Base-by-base conservation (phyloP, 2,113 vertebrate genomes). In the Paramisgurnus dabryanus region DNA sequence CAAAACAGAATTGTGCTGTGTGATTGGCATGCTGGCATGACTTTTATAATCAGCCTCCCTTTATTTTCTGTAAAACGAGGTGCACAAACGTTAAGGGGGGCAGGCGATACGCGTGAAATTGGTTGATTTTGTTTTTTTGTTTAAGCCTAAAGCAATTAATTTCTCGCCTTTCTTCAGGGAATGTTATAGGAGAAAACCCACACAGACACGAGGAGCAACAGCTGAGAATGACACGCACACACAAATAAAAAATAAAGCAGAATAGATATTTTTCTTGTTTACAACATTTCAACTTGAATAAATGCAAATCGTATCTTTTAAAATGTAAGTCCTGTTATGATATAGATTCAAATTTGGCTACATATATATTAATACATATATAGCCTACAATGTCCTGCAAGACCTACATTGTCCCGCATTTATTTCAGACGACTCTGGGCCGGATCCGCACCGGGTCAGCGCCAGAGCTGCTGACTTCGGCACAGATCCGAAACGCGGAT, bases 31-130 rank as follows among this genome's bases (percentile, higher is more conserved):
- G 67, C 61, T 78, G 34, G 53, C 77, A 66, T 60, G 67, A 78
- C 67, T 57, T 70, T 50, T 57, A 68, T 47, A 78, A 78, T 71
- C 68, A 50, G 77, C 73, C 66, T 72, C 67, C 67, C 58, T 65
- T 75, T 64, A 49, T 75, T 64, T 75, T 75, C 22, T 39, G 63
- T 64, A 49, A 49, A 63, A 75, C 43, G 13, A 75, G 22, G 12
- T 2, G 9, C 41, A n/a, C 43, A 70, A 78, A 72, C 76, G 63
- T 78, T 43, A 78, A 78, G 50, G 68, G 58, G 43, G 47, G 10
- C 75, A 55, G 68, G 67, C 49, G 65, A 71, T 78, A 55, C 12
- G 75, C 67, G 41, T 82, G 68, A 82, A 82, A 82, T 82, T 78
- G 75, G 75, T 12, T 67, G 67, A 72, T 82, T 78, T 80, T 77